A percentile compares a stretch with the other conserved stretches of the same genome.
These are phyloP conservation scores for Nasonia longicornis DNA, from an alignment of 1,140 invertebrate genomes.

Conservation along the genomic window DNA sequence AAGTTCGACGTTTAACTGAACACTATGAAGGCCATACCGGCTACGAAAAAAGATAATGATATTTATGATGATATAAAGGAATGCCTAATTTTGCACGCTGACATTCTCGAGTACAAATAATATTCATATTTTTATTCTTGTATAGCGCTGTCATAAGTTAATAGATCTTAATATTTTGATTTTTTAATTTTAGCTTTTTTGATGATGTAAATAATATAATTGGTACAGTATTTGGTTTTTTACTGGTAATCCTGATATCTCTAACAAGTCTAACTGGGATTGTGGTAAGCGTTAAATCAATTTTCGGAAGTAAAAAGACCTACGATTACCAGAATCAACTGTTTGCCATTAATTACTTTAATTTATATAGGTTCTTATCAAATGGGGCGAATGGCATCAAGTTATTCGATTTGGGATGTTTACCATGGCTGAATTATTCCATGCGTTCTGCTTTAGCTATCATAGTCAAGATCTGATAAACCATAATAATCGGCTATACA, in stretches of 20 bases:
- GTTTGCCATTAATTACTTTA: not conserved
- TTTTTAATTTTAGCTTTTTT: not conserved
- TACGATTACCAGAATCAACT: too few species aligned
- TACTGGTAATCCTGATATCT: not conserved
- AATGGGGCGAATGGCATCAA: constrained; percentile 2
- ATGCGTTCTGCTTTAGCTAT: constrained; percentile 6
- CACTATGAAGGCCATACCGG: not conserved
- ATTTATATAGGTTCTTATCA: constrained; percentile 6
- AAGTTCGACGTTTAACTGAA: not conserved
- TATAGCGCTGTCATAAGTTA: not conserved
- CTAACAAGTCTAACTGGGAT: not conserved
- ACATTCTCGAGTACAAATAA: constrained; percentile 24
- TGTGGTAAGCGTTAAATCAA: constrained; percentile 3
- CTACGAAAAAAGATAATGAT: not conserved
- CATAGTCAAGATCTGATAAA: constrained; percentile 13
- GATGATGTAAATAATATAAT: not conserved
- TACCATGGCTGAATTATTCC: constrained; percentile 17
- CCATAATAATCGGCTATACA: not conserved
- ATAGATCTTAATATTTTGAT: not conserved
- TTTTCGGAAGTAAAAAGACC: not conserved
- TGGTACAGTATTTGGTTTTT: constrained; percentile 7
- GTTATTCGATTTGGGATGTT: constrained; percentile 1
- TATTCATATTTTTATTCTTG: not conserved
- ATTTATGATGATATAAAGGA: constrained; percentile 8
- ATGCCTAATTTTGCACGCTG: constrained; percentile 3